Conservation (phyloP, 2,888 invertebrate species). For the Apotomis betuletana region DNA sequence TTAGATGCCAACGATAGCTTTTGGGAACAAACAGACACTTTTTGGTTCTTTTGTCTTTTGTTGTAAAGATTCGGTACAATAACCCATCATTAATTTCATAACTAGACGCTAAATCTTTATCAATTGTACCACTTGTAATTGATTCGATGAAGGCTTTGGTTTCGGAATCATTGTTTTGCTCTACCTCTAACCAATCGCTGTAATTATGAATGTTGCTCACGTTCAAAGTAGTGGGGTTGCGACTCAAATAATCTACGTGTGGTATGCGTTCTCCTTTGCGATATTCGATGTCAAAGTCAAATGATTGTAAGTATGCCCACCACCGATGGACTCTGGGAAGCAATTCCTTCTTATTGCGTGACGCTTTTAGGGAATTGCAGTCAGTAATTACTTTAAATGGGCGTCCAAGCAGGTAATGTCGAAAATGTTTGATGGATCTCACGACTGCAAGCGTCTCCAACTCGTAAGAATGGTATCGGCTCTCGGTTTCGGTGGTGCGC, state of each 20-base stretch:
- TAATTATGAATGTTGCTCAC: no score
- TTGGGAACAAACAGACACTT: no score
- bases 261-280: constrained; percentile 10
- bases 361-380: constrained; percentile 19
- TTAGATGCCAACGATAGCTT: no score
- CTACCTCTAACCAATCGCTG: no score
- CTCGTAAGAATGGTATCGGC: not conserved
- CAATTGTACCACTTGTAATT: no score
- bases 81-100: no score
- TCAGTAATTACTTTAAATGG: constrained; percentile 1
- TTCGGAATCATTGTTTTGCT: no score
- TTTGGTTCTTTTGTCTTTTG: no score
- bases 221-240: not conserved
- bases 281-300: constrained; percentile 31
- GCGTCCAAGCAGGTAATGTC: not conserved
- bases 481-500: not conserved
- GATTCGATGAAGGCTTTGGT: no score
- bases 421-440: not conserved
- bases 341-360: constrained; percentile 12
- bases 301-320: constrained; percentile 41
- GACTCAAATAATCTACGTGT: constrained; percentile 15
- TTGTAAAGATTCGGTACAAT: no score
- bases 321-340: constrained; percentile 32
- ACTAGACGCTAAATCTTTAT: no score
- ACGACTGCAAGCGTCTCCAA: not conserved